A percentile compares a stretch with the other conserved stretches of the same genome.
Evolutionary conservation across 1,140 invertebrate genomes (phyloP).

Genomic region (Wasmannia auropunctata): DNA sequence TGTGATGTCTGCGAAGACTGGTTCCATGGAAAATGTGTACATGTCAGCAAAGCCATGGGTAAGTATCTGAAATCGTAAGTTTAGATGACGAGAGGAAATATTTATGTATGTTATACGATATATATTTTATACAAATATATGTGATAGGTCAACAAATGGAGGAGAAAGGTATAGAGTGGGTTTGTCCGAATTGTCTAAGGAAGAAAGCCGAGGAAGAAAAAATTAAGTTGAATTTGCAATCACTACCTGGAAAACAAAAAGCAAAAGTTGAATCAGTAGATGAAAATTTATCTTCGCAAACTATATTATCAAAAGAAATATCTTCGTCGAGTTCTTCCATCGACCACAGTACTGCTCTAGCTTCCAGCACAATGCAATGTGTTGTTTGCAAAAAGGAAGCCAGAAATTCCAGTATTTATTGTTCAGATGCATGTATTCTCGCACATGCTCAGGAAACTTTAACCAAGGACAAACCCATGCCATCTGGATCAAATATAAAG

Average conservation of each 20-base stretch:
- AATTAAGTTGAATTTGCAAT: constrained; percentile 52
- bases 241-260: constrained; percentile 51
- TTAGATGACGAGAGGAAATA: constrained; percentile 12
- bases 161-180: constrained; percentile 94
- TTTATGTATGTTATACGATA: neutral
- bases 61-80: constrained; percentile 65
- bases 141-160: constrained; percentile 93
- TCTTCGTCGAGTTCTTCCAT: neutral
- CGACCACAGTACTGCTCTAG: constrained; percentile 16
- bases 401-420: constrained; percentile 92
- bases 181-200: constrained; percentile 93
- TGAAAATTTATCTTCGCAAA: constrained; percentile 37
- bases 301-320: constrained; percentile 27
- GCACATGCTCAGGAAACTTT: constrained; percentile 93
- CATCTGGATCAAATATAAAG: constrained; percentile 64
- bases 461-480: constrained; percentile 81
- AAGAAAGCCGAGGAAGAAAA: constrained; percentile 85
- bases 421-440: constrained; percentile 94
- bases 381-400: constrained; percentile 91
- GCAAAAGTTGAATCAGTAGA: constrained; percentile 6
- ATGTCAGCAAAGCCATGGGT: constrained; percentile 95
- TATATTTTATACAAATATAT: neutral
- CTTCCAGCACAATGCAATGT: constrained; percentile 86
- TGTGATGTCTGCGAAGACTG: constrained; percentile 98
- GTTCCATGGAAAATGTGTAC: constrained; percentile 98